phyloP scores from a whole-genome alignment of 2,113 vertebrate genomes.

The Coptodon bakossiorum region DNA sequence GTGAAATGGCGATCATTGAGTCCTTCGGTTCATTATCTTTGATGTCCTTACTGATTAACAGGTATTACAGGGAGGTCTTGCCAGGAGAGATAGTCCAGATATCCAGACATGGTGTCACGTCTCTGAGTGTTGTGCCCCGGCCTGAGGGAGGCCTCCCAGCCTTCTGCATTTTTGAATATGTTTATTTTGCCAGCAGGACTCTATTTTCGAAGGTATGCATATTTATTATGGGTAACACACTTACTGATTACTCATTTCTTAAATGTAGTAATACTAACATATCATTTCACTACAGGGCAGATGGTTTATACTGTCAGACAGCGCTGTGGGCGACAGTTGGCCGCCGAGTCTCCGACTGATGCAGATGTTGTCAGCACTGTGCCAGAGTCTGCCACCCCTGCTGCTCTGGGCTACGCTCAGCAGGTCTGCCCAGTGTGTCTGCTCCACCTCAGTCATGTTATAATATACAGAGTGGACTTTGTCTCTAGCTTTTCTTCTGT shows the following conservation, averaged over 20 bases:
- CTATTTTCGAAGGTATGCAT: slow-evolving; percentile 89
- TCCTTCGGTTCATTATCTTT: neutral
- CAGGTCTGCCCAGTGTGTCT: slow-evolving; percentile 70
- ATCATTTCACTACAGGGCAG: slow-evolving; percentile 75
- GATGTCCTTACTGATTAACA: slow-evolving; percentile 36
- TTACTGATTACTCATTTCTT: neutral
- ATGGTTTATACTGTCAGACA: slow-evolving; percentile 97
- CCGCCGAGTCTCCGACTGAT: slow-evolving; percentile 89
- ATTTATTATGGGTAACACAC: neutral
- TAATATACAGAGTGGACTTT: neutral
- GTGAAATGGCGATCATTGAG: neutral
- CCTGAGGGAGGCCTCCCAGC: slow-evolving; percentile 81
- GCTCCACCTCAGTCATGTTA: neutral
- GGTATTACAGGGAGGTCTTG: slow-evolving; percentile 89
- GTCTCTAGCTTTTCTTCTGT: neutral
- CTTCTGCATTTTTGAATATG: slow-evolving; percentile 99
- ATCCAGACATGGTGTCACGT: slow-evolving; percentile 80
- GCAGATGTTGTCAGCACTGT: slow-evolving; percentile 96
- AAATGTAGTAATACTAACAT: neutral
- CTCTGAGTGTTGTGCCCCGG: slow-evolving; percentile 80
- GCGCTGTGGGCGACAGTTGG: slow-evolving; percentile 90
- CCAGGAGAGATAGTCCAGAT: slow-evolving; percentile 97
- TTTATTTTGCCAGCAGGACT: slow-evolving; percentile 97
- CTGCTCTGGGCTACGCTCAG: slow-evolving; percentile 90
- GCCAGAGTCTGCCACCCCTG: slow-evolving; percentile 95